These are phyloP conservation scores for Etheostoma spectabile DNA, from an alignment of 2,113 vertebrate genomes.

Conservation along the genomic window DNA sequence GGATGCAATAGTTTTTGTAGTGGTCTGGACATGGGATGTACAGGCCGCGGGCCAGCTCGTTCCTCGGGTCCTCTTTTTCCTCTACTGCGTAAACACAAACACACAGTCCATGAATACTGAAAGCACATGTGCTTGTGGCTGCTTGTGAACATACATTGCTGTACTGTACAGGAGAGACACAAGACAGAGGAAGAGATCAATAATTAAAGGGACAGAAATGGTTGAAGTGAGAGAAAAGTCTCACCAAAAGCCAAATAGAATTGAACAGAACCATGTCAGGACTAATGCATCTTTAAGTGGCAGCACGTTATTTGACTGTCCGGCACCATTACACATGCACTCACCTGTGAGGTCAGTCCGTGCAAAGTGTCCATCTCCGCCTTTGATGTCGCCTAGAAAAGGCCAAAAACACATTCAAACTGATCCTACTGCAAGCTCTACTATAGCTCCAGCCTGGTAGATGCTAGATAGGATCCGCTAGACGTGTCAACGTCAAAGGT, in stretches of 20 bases:
- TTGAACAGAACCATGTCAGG: not conserved
- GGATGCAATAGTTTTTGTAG: slow-evolving; percentile 96
- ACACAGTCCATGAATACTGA: slow-evolving; percentile 15
- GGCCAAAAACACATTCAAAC: slow-evolving; percentile 49
- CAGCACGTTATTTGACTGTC: slow-evolving; percentile 23
- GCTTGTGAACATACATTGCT: slow-evolving; percentile 7
- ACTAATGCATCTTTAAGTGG: slow-evolving; percentile 22
- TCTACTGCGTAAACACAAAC: slow-evolving; percentile 31
- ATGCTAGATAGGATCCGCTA: too few species aligned
- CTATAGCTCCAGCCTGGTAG: not conserved
- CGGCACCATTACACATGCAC: not conserved
- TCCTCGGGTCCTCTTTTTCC: slow-evolving; percentile 88
- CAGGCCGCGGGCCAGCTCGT: slow-evolving; percentile 90
- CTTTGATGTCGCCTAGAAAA: slow-evolving; percentile 92
- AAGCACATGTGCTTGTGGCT: not conserved
- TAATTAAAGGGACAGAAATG: not conserved
- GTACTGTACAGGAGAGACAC: not conserved
- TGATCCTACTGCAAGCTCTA: slow-evolving; percentile 9
- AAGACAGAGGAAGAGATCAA: not conserved
- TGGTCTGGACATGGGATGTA: slow-evolving; percentile 96
- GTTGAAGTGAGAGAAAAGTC: not conserved
- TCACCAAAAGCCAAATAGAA: not conserved
- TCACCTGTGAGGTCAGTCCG: slow-evolving; percentile 94
- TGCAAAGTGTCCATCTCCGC: slow-evolving; percentile 93
- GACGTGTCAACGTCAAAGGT: too few species aligned